These are phyloP conservation scores for Pseudochromis fuscus DNA, from an alignment of 2,797 vertebrate species.

Conservation along the genomic window DNA sequence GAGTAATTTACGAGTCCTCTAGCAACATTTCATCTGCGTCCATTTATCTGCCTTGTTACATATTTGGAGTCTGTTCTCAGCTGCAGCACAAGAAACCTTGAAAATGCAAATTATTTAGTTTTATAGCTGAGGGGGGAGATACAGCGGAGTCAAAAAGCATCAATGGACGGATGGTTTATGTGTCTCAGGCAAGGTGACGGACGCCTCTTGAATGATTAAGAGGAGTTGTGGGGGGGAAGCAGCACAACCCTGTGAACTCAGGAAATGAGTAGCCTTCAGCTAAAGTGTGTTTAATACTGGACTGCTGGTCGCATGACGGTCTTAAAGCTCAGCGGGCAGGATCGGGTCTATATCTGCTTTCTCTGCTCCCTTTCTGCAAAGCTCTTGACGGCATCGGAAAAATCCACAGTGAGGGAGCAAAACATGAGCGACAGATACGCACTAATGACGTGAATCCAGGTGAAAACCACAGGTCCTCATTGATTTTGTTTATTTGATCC, in stretches of 20 bases:
- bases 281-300: background rate
- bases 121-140: background rate
- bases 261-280: constrained; percentile 39
- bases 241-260: constrained; percentile 19
- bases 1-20: background rate
- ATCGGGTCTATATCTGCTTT: constrained; percentile 9
- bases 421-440: constrained; percentile 1
- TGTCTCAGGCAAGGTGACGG: constrained; percentile 12
- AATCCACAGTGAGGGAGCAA: background rate
- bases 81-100: constrained; percentile 10
- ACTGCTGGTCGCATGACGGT: background rate
- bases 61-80: background rate
- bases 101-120: constrained; percentile 16
- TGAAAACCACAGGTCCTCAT: constrained; percentile 16
- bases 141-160: background rate
- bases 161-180: constrained; percentile 14
- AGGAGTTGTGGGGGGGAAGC: background rate
- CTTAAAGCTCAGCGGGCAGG: background rate
- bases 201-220: constrained; percentile 22
- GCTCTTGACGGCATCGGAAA: constrained; percentile 11
- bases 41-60: background rate
- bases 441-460: constrained; percentile 10
- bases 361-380: background rate
- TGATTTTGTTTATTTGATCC: constrained; percentile 46
- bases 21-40: background rate